phyloP scores from a whole-genome alignment of 2,888 invertebrate genomes.

The Hylaea fasciaria region DNA sequence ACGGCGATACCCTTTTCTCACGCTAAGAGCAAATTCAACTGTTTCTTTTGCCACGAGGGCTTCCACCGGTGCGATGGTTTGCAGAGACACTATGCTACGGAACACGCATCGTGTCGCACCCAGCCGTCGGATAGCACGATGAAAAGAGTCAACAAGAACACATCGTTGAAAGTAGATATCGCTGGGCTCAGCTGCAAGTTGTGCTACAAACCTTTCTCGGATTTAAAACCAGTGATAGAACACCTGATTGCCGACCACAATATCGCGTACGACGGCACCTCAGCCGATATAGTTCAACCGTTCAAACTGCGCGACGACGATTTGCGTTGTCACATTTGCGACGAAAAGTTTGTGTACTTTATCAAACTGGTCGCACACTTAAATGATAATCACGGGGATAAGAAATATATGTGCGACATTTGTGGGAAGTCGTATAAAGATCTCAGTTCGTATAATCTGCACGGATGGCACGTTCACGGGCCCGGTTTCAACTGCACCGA shows the following conservation, averaged over 20 bases:
- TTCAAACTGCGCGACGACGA: constrained; percentile 36
- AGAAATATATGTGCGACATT: constrained; percentile 31
- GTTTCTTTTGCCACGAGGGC: constrained; percentile 55
- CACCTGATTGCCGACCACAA: constrained; percentile 45
- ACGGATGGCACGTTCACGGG: constrained; percentile 28
- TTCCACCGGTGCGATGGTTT: constrained; percentile 43
- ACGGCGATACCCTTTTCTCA: constrained; percentile 59
- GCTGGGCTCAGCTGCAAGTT: constrained; percentile 41
- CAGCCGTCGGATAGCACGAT: constrained; percentile 19
- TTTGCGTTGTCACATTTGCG: constrained; percentile 29
- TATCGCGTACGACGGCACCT: constrained; percentile 21
- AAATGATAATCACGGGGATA: constrained; percentile 27
- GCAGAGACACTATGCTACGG: constrained; percentile 23
- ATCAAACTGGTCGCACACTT: constrained; percentile 32
- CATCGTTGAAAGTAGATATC: constrained; percentile 45
- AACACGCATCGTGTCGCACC: constrained; percentile 13
- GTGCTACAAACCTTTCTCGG: constrained; percentile 39
- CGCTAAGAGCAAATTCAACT: constrained; percentile 53
- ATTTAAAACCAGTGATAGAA: constrained; percentile 40
- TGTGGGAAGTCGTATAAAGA: constrained; percentile 32
- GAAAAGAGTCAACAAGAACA: constrained; percentile 45
- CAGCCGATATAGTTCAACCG: constrained; percentile 22
- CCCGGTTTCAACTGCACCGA: constrained; percentile 47
- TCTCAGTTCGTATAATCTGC: constrained; percentile 17
- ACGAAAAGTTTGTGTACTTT: constrained; percentile 33